Conservation (phyloP, 2,113 vertebrate species). For the Ammodytes dubius region DNA sequence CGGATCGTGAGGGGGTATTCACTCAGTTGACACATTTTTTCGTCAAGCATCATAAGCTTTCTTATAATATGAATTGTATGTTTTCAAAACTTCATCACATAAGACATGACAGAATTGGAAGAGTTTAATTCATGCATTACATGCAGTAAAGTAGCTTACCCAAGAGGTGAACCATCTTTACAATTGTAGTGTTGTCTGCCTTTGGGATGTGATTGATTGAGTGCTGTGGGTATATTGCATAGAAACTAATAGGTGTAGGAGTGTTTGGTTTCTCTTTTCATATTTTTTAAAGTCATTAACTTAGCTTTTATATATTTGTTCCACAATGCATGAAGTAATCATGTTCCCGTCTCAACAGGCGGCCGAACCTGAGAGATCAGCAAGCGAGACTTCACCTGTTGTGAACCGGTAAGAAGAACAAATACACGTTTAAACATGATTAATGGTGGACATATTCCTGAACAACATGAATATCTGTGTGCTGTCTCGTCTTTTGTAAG, state of each 20-base stretch:
- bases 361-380: constrained; percentile 17
- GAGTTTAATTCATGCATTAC: not conserved
- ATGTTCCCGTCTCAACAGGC: constrained; percentile 34
- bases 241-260: not conserved
- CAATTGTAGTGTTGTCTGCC: too few species aligned
- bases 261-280: not conserved
- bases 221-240: not conserved
- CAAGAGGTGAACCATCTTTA: not conserved
- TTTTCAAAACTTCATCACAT: too few species aligned
- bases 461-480: not conserved
- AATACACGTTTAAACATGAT: not conserved
- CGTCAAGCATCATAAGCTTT: too few species aligned
- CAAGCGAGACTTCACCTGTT: not conserved
- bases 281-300: not conserved
- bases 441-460: not conserved
- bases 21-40: too few species aligned
- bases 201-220: too few species aligned
- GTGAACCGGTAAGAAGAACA: constrained; percentile 31
- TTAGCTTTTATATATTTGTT: not conserved
- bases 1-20: too few species aligned
- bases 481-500: constrained; percentile 14
- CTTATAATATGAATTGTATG: too few species aligned
- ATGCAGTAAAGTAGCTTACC: not conserved
- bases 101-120: too few species aligned
- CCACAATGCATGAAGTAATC: not conserved